Percentiles rank a stretch among this genome's conserved stretches.
These are phyloP conservation scores for Halotydeus destructor DNA, from an alignment of 1,140 invertebrate genomes.

Conservation along the genomic window DNA sequence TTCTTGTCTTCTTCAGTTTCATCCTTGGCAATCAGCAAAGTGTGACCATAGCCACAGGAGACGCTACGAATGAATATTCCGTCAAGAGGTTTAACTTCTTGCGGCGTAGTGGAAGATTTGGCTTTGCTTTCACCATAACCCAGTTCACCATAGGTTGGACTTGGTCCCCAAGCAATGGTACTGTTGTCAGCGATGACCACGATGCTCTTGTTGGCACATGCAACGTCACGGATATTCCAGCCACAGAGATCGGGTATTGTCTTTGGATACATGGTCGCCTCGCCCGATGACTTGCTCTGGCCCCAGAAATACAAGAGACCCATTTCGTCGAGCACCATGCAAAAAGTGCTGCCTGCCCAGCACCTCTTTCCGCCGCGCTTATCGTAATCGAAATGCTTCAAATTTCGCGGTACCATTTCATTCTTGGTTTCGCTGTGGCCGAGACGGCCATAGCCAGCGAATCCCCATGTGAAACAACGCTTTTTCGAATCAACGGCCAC, in stretches of 20 bases:
- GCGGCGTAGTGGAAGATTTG: constrained; percentile 65
- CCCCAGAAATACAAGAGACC: constrained; percentile 64
- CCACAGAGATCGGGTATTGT: constrained; percentile 72
- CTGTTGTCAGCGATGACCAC: constrained; percentile 71
- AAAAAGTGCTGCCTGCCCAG: constrained; percentile 64
- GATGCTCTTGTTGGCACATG: constrained; percentile 39
- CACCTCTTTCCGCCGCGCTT: constrained; percentile 54
- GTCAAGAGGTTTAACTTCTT: constrained; percentile 62
- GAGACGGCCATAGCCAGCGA: constrained; percentile 73
- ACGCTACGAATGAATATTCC: constrained; percentile 56
- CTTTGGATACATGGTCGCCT: constrained; percentile 91
- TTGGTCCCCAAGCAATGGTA: constrained; percentile 70
- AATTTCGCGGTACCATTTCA: constrained; percentile 64
- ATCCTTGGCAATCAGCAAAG: constrained; percentile 43
- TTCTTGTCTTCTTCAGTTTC: constrained; percentile 39
- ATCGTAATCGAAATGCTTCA: constrained; percentile 57
- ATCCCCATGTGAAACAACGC: constrained; percentile 76
- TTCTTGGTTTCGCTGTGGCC: constrained; percentile 75
- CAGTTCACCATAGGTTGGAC: constrained; percentile 74
- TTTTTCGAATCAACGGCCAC: constrained; percentile 66
- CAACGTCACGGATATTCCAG: constrained; percentile 66
- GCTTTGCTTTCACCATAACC: constrained; percentile 37
- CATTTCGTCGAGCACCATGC: constrained; percentile 54
- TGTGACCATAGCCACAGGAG: constrained; percentile 61
- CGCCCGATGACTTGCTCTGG: constrained; percentile 69